A percentile compares a stretch with the other conserved stretches of the same genome.
These are phyloP conservation scores for Silurus lanzhouensis DNA, from an alignment of 2,797 vertebrate genomes.

Conservation along the genomic window DNA sequence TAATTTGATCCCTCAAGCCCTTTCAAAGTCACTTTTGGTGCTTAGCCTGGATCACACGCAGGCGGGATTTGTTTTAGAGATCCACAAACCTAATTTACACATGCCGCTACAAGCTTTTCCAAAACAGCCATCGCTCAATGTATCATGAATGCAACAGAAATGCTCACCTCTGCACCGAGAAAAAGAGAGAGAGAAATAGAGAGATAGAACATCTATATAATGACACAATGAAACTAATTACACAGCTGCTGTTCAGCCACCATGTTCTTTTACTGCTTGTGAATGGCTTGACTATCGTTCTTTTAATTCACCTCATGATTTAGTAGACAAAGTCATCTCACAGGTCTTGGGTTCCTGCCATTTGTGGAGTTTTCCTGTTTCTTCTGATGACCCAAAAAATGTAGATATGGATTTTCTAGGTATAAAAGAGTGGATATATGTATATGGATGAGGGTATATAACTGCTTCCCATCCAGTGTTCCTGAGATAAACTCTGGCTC, in stretches of 20 bases:
- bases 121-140: neutral
- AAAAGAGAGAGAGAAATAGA: too few species aligned
- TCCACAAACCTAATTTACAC: neutral
- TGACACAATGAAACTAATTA: neutral
- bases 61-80: constrained; percentile 42
- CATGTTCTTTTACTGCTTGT: neutral
- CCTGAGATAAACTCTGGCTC: neutral
- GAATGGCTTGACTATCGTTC: neutral
- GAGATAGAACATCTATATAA: neutral
- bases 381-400: neutral
- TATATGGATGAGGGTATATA: neutral
- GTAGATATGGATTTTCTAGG: neutral
- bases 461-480: neutral
- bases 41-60: constrained; percentile 44
- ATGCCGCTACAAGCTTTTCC: neutral
- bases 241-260: neutral
- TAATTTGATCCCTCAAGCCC: constrained; percentile 68
- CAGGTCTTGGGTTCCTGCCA: neutral
- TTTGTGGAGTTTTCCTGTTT: neutral
- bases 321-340: neutral
- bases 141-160: neutral
- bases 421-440: neutral
- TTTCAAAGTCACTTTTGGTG: constrained; percentile 68
- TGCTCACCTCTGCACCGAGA: neutral
- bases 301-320: neutral